Evolutionary conservation across 2,113 vertebrate species (phyloP), one percentile per base, ranked within the genome.

Genomic region (Genyomyrus donnyi): DNA sequence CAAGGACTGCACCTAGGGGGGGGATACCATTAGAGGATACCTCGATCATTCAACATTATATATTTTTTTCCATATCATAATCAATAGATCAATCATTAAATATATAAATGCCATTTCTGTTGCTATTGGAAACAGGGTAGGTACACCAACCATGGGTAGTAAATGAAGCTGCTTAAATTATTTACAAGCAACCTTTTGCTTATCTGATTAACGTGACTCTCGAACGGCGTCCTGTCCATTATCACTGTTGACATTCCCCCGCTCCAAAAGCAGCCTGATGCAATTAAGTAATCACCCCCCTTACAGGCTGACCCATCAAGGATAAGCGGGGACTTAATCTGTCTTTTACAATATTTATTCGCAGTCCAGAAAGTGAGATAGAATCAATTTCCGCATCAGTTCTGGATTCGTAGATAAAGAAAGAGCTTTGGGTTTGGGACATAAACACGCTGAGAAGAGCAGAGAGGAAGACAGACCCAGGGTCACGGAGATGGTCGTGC

Each of bases 251-350:
- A 62, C 83, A 88, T 84, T 45, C 62, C 42, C 56, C 50, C 49
- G 2, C 58, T 58, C 89, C 35, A 10, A 19, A 89, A 70, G 89
- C 85, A 84, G 88, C 77, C 74, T 49, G 84, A 88, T 66, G 89
- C 85, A 91, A 85, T 92, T 91, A 91, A 90, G 49, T 56, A 66
- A 49, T 89, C 56, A 62, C 31, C 87, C 50, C 74, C n/a, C 52
- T 88, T 89, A 88, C 58, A 87, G 35, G 39, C 77, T 27, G 35
- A 27, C 86, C 48, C 88, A 88, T 85, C 90, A 85, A 87, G 45
- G 88, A 89, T 80, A 86, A 90, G 70, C 77, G 31, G 27, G 10
- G 86, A 86, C 86, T 88, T 92, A 90, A 91, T 90, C 90, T 83
- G 46, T 90, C 83, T 48, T 70, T 50, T 90, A 90, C 85, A 56